Conservation (phyloP, 1,140 invertebrate species). For the Druon quercuslanigerum region DNA sequence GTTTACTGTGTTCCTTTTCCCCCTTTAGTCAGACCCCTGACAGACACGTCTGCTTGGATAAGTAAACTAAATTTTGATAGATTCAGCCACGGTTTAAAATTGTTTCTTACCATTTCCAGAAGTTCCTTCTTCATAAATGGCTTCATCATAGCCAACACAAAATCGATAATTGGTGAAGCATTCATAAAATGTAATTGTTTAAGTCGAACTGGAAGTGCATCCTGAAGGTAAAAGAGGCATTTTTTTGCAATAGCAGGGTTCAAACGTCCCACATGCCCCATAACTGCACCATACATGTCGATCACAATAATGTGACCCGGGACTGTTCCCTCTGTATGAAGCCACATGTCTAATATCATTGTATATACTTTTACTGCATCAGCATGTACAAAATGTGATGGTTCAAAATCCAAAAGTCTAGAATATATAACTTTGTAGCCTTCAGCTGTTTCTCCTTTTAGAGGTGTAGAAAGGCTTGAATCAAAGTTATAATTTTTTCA, state of each 20-base stretch:
- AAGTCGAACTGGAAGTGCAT: constrained; percentile 80
- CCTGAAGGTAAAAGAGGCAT: constrained; percentile 80
- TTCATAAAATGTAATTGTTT: constrained; percentile 84
- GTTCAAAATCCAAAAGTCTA: constrained; percentile 76
- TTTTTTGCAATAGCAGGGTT: constrained; percentile 79
- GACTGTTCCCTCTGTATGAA: constrained; percentile 76
- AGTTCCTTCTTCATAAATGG: constrained; percentile 84
- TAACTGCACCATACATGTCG: constrained; percentile 76
- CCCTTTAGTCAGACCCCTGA: too few relatives aligned
- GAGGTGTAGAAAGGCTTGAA: constrained; percentile 43
- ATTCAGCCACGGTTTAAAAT: neutral
- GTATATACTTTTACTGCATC: constrained; percentile 74
- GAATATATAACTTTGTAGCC: constrained; percentile 76
- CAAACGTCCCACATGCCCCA: constrained; percentile 79
- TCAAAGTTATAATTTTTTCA: neutral
- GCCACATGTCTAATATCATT: constrained; percentile 78
- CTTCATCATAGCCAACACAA: constrained; percentile 79
- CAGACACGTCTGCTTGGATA: too few relatives aligned
- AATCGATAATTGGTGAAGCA: constrained; percentile 80
- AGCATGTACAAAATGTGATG: constrained; percentile 77
- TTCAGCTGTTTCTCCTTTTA: constrained; percentile 72
- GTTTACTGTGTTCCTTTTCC: too few relatives aligned
- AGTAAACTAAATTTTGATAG: too few relatives aligned
- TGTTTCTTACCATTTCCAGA: constrained; percentile 74
- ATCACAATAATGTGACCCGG: constrained; percentile 78